Conservation (phyloP, 2,888 invertebrate species). For the Heliconius hortense region DNA sequence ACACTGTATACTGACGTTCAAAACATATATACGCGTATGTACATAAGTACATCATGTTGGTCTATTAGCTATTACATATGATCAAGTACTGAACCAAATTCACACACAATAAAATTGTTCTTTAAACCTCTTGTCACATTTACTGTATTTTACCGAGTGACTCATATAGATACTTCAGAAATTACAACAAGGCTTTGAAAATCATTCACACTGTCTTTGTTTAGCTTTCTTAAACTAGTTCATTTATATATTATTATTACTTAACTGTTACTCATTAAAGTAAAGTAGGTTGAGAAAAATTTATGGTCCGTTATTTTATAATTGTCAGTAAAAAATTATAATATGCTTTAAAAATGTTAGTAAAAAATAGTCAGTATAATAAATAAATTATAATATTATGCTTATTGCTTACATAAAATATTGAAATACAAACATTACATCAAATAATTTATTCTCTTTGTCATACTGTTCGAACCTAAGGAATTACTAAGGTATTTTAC, state of each 20-base stretch:
- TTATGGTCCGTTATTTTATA: conserved; percentile 9
- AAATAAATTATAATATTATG: neutral
- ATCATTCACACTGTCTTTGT: neutral
- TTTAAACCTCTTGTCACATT: conserved; percentile 8
- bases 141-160: neutral
- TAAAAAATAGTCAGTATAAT: neutral
- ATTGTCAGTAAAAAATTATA: neutral
- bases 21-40: neutral
- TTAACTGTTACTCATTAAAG: neutral
- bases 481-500: conserved; percentile 1
- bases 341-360: conserved; percentile 5
- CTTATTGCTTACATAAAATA: conserved; percentile 15
- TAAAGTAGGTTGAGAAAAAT: conserved; percentile 3
- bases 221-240: neutral
- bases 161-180: neutral
- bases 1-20: no score
- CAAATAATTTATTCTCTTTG: conserved; percentile 10
- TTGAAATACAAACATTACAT: conserved; percentile 1
- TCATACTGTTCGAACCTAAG: neutral
- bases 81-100: neutral
- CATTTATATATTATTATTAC: conserved; percentile 1
- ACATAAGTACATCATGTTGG: neutral
- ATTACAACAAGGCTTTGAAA: neutral
- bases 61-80: neutral
- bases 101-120: conserved; percentile 8